phyloP scores from a whole-genome alignment of 2,797 vertebrate species.

The Sebastes minor region DNA sequence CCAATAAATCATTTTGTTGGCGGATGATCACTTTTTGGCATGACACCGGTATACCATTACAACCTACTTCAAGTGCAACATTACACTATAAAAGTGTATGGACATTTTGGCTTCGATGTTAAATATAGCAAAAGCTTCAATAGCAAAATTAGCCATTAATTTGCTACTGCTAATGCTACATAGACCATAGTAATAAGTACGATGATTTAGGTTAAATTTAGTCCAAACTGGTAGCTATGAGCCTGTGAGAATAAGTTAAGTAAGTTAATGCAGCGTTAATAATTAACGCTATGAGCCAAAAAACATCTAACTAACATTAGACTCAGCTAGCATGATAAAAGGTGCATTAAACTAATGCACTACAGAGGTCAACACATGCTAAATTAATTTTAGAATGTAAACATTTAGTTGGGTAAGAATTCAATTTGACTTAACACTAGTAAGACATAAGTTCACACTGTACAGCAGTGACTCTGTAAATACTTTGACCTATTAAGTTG shows the following conservation, averaged over 20 bases:
- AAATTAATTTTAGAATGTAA: background rate
- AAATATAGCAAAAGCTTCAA: background rate
- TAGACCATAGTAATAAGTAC: background rate
- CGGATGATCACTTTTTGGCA: too few species aligned
- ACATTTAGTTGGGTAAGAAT: background rate
- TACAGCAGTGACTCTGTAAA: background rate
- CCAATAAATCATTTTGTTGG: too few species aligned
- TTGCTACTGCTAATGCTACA: background rate
- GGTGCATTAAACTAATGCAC: too few species aligned
- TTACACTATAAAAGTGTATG: background rate
- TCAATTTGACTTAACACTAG: background rate
- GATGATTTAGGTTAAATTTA: too few species aligned
- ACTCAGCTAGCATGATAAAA: background rate
- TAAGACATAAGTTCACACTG: background rate
- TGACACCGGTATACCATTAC: too few species aligned
- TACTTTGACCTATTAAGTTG: background rate
- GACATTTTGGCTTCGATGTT: too few species aligned
- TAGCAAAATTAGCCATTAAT: too few species aligned
- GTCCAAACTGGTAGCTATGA: background rate
- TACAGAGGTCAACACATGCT: background rate
- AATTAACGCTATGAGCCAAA: background rate
- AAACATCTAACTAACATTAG: background rate
- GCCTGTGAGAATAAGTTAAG: background rate
- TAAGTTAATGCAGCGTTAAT: background rate
- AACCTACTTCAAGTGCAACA: background rate